These are phyloP conservation scores for Scaptomyza cyrtandrae DNA, from an alignment of 2,888 invertebrate species.

Conservation along the genomic window DNA sequence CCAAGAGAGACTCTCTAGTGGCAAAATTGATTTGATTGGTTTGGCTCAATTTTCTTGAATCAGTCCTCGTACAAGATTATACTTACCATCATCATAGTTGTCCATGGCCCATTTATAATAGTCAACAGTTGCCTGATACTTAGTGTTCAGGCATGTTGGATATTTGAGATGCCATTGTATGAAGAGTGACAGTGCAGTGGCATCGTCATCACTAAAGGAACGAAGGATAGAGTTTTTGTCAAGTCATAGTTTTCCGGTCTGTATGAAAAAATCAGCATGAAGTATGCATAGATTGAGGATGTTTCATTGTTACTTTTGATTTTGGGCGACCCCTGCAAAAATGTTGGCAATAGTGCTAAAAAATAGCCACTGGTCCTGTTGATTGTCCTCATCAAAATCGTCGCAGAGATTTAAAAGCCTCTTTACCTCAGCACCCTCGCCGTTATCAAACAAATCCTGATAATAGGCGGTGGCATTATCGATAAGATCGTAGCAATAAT, in stretches of 20 bases:
- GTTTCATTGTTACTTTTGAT: conserved; percentile 58
- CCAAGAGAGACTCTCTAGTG: conserved; percentile 89
- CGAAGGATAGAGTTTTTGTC: conserved; percentile 45
- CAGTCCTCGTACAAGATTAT: background rate
- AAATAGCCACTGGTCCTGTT: no score
- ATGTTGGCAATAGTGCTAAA: no score
- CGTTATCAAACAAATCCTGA: no score
- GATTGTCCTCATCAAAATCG: no score
- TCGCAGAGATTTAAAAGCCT: no score
- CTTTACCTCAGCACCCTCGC: no score
- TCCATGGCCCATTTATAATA: conserved; percentile 61
- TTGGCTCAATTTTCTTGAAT: background rate
- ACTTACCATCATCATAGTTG: conserved; percentile 57
- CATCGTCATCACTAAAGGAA: conserved; percentile 53
- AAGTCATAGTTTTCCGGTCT: conserved; percentile 55
- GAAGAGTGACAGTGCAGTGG: conserved; percentile 56
- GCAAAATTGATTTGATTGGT: background rate
- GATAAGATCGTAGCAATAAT: no score
- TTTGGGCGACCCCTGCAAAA: no score
- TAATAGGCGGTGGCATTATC: no score
- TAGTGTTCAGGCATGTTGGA: conserved; percentile 51
- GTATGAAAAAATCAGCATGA: background rate
- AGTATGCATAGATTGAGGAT: accelerated
- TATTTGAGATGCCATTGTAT: conserved; percentile 51
- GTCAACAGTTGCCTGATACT: conserved; percentile 50